A percentile compares a stretch with the other conserved stretches of the same genome.
phyloP scores from a whole-genome alignment of 92 coral and sea anemone species.

The Parazoanthus swiftii region DNA sequence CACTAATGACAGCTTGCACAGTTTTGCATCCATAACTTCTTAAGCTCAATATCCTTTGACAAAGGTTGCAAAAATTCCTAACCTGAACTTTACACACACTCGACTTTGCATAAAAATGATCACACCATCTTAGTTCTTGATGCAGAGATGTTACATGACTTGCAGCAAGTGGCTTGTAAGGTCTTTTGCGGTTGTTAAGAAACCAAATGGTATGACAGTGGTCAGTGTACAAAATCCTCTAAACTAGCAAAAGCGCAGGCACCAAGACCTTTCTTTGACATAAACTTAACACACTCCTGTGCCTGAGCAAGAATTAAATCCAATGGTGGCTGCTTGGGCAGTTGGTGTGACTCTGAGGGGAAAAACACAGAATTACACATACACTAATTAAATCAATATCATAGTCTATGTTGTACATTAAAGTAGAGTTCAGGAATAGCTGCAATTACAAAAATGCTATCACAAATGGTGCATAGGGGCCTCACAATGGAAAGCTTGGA shows the following conservation, averaged over 20 bases:
- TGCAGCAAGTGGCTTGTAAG: neutral
- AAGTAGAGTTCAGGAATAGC: neutral
- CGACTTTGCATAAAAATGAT: neutral
- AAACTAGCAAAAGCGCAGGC: conserved; percentile 99
- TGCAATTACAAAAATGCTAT: too few species aligned
- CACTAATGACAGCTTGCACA: neutral
- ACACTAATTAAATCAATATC: neutral
- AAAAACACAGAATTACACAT: neutral
- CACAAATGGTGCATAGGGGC: too few species aligned
- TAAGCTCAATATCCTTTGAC: neutral
- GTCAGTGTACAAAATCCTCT: conserved; percentile 76
- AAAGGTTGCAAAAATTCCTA: neutral
- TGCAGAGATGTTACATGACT: neutral
- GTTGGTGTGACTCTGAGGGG: conserved; percentile 83
- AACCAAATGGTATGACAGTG: neutral
- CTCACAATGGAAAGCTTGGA: too few species aligned
- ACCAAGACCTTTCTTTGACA: conserved; percentile 93
- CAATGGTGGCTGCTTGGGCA: conserved; percentile 95
- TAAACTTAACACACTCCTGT: conserved; percentile 85
- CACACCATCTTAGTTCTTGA: neutral
- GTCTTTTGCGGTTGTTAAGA: too few species aligned
- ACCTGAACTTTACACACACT: neutral
- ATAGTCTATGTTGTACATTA: neutral
- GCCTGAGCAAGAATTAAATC: conserved; percentile 95
- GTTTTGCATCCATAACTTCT: neutral